Conservation (phyloP, 2,888 invertebrate genomes). For the Eupithecia subfuscata region DNA sequence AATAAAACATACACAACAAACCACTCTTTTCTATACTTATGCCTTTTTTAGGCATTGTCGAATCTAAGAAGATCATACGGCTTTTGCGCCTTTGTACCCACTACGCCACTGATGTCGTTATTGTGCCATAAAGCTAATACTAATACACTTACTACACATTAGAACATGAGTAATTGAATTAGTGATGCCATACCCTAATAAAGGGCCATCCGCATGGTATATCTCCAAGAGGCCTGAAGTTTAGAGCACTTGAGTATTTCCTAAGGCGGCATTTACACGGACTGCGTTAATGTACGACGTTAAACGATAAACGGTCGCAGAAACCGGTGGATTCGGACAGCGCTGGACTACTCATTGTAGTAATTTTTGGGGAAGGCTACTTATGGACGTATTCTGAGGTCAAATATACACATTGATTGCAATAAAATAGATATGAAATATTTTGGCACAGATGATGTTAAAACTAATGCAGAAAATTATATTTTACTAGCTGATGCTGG, state of each 20-base stretch:
- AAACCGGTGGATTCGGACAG: neutral
- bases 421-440: too few relatives aligned
- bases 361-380: neutral
- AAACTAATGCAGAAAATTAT: too few relatives aligned
- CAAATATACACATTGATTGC: too few relatives aligned
- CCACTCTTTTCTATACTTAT: too few relatives aligned
- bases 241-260: neutral
- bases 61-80: too few relatives aligned
- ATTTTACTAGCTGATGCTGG: too few relatives aligned
- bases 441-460: too few relatives aligned
- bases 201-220: neutral
- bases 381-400: too few relatives aligned
- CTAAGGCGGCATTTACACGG: neutral
- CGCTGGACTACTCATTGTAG: neutral
- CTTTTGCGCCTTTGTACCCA: neutral
- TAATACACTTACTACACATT: neutral
- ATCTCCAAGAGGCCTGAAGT: neutral
- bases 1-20: too few relatives aligned
- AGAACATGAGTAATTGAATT: neutral
- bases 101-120: neutral
- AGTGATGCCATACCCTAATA: slow-evolving; percentile 3
- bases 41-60: too few relatives aligned
- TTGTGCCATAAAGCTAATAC: neutral
- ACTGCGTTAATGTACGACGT: neutral
- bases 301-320: neutral